phyloP scores from a whole-genome alignment of 2,113 vertebrate species.

The Hippocampus mohnikei region DNA sequence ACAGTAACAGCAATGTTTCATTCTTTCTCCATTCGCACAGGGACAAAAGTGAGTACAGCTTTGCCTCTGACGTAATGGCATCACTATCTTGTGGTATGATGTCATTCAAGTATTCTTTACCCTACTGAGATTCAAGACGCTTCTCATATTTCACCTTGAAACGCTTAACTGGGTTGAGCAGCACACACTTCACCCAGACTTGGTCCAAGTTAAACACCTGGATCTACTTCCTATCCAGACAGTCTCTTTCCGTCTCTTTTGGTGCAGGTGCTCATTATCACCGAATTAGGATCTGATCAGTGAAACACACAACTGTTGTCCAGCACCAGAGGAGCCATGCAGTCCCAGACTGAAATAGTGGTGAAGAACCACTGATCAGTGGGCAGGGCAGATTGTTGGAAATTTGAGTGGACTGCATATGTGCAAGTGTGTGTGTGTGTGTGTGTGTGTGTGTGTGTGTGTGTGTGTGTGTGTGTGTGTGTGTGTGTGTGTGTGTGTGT shows the following conservation, averaged over 20 bases:
- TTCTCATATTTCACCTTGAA: constrained; percentile 33
- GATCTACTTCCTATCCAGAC: constrained; percentile 38
- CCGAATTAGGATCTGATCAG: constrained; percentile 65
- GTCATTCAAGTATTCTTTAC: constrained; percentile 9
- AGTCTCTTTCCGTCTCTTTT: constrained; percentile 22
- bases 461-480: constrained; percentile 10
- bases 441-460: background rate
- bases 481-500: constrained; percentile 10
- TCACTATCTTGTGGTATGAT: constrained; percentile 15
- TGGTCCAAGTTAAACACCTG: constrained; percentile 47
- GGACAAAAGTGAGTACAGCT: constrained; percentile 14
- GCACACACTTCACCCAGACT: constrained; percentile 22
- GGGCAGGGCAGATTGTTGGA: constrained; percentile 48
- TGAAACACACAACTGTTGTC: constrained; percentile 71
- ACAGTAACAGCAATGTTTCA: constrained; percentile 37
- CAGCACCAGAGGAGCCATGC: constrained; percentile 40
- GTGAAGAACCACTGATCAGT: constrained; percentile 42
- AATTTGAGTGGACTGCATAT: constrained; percentile 41
- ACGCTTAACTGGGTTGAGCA: constrained; percentile 24
- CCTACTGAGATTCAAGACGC: background rate
- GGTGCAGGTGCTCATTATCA: constrained; percentile 31
- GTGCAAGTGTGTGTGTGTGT: constrained; percentile 5
- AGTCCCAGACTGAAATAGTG: constrained; percentile 74
- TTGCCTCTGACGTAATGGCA: constrained; percentile 22
- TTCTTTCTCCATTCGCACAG: constrained; percentile 24